These are phyloP conservation scores for Incurvaria masculella DNA, from an alignment of 2,888 invertebrate genomes.

Conservation along the genomic window DNA sequence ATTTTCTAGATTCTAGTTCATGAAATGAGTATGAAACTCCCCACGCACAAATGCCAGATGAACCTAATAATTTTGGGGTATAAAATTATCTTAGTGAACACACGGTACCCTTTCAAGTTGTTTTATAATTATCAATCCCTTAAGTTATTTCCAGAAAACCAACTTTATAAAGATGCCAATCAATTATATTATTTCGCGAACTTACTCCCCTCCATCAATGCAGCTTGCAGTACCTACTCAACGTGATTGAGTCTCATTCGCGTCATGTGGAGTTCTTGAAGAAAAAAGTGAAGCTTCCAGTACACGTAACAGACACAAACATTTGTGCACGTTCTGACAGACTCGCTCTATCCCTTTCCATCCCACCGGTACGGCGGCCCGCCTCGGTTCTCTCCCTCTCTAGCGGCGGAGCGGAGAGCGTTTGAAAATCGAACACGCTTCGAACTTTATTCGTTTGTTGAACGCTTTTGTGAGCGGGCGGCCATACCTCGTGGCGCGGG, in stretches of 20 bases:
- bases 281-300: no score
- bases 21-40: no score
- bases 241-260: constrained; percentile 49
- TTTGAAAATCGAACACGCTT: constrained; percentile 32
- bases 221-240: not conserved
- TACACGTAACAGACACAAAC: no score
- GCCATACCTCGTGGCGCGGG: no score
- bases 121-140: no score
- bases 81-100: no score
- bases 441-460: constrained; percentile 53
- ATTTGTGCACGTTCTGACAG: constrained; percentile 45
- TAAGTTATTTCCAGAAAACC: no score
- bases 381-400: constrained; percentile 30
- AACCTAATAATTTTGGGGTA: no score
- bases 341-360: constrained; percentile 26
- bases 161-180: no score
- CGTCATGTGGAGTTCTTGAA: constrained; percentile 56
- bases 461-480: constrained; percentile 51
- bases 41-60: no score
- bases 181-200: not conserved
- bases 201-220: not conserved
- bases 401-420: constrained; percentile 37
- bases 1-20: no score
- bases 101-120: no score
- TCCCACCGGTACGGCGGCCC: constrained; percentile 9